A percentile compares a stretch with the other conserved stretches of the same genome.
Conservation (phyloP, 64 coral and sea anemone genomes). For the Platygyra sinensis region DNA sequence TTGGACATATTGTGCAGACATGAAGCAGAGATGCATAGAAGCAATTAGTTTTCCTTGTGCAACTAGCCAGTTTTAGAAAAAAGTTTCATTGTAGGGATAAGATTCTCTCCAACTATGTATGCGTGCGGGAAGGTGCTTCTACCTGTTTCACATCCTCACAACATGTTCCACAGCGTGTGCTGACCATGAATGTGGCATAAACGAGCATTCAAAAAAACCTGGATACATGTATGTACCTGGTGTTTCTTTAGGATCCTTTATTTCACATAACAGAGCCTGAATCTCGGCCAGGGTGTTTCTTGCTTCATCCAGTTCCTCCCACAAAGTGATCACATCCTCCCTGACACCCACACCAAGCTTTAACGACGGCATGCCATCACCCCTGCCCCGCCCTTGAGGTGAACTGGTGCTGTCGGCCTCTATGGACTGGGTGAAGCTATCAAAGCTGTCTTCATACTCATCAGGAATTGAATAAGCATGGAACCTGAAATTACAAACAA, state of each 20-base stretch:
- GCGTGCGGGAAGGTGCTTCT: too few relatives aligned
- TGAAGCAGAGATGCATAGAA: too few relatives aligned
- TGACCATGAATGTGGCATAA: too few relatives aligned
- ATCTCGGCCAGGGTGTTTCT: conserved; percentile 88
- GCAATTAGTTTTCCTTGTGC: too few relatives aligned
- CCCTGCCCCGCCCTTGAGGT: conserved; percentile 72
- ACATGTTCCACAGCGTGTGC: too few relatives aligned
- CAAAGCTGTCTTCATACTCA: conserved; percentile 84
- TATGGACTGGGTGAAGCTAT: conserved; percentile 56
- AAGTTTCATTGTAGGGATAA: too few relatives aligned
- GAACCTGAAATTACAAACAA: conserved; percentile 44
- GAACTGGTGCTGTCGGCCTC: conserved; percentile 6
- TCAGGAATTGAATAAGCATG: conserved; percentile 84
- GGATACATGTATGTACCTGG: conserved; percentile 40
- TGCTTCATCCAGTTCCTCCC: conserved; percentile 94
- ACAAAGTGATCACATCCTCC: conserved; percentile 90
- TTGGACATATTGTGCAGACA: too few relatives aligned
- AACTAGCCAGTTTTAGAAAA: too few relatives aligned
- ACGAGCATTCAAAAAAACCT: too few relatives aligned
- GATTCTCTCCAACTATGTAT: too few relatives aligned
- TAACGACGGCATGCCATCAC: conserved; percentile 86
- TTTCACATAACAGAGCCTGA: conserved; percentile 82
- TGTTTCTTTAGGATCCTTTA: conserved; percentile 72
- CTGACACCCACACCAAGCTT: conserved; percentile 91
- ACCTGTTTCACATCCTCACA: too few relatives aligned